phyloP scores from a whole-genome alignment of 2,888 invertebrate genomes.

The Bombyx huttoni region DNA sequence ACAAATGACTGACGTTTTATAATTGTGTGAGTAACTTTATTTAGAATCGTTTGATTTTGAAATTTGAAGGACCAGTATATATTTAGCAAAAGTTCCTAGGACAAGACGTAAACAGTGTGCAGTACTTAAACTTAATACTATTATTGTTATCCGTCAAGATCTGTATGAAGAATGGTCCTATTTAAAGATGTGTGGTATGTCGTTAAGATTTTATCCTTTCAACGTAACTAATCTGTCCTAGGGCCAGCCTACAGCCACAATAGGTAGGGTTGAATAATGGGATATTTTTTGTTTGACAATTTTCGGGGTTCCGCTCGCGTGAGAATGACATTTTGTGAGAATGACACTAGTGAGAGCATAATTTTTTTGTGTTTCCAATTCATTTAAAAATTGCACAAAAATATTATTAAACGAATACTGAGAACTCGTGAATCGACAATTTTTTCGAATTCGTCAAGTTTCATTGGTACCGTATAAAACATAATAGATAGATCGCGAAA shows the following conservation, averaged over 20 bases:
- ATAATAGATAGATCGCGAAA: no score
- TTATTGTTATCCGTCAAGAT: conserved; percentile 63
- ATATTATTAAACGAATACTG: no score
- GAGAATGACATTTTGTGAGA: not conserved
- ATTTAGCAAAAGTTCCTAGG: no score
- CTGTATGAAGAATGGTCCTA: conserved; percentile 47
- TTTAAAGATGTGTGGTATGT: conserved; percentile 46
- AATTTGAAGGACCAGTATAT: no score
- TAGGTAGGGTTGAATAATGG: conserved; percentile 60
- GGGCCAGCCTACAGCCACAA: conserved; percentile 35
- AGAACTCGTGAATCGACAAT: no score
- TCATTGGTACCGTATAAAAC: no score
- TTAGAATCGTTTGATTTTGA: no score
- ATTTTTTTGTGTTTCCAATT: not conserved
- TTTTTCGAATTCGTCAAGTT: no score
- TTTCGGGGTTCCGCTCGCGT: conserved; percentile 16
- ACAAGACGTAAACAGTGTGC: not conserved
- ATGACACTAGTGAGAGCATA: no score
- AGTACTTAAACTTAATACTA: conserved; percentile 7
- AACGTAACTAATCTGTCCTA: conserved; percentile 61
- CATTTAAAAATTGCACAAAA: no score
- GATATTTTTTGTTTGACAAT: conserved; percentile 36
- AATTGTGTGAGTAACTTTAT: no score
- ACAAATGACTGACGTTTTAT: no score
- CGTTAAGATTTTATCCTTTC: conserved; percentile 68